Conservation (phyloP, 2,797 vertebrate genomes). For the Tenualosa thibaudeaui region DNA sequence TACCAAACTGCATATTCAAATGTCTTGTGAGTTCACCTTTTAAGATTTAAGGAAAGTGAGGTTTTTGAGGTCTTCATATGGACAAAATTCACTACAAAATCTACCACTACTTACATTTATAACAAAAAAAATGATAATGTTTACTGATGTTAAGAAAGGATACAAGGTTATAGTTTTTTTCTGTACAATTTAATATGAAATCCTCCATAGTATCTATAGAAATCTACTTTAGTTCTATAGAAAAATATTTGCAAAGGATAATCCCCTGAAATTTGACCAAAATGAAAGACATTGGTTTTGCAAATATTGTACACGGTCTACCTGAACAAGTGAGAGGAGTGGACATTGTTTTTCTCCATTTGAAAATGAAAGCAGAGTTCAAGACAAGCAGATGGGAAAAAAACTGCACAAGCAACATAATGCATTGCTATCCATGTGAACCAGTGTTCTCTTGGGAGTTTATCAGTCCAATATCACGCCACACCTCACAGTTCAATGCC, state of each 20-base stretch:
- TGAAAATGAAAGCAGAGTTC: constrained; percentile 30
- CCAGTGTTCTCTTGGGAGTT: constrained; percentile 53
- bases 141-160: constrained; percentile 51
- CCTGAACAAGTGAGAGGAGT: constrained; percentile 34
- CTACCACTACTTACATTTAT: constrained; percentile 33
- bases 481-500: not conserved
- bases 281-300: constrained; percentile 46
- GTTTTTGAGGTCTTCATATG: constrained; percentile 21
- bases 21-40: constrained; percentile 23
- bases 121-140: constrained; percentile 47
- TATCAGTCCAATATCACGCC: not conserved
- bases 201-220: constrained; percentile 57
- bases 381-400: constrained; percentile 35
- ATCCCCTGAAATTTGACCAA: constrained; percentile 54
- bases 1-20: constrained; percentile 27
- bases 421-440: constrained; percentile 48
- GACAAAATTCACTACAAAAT: constrained; percentile 29
- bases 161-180: constrained; percentile 53
- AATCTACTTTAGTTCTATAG: constrained; percentile 59
- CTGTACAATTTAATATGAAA: constrained; percentile 60
- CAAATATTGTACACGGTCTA: constrained; percentile 47
- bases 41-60: constrained; percentile 25
- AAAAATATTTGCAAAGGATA: constrained; percentile 65
- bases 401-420: constrained; percentile 41
- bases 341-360: constrained; percentile 31